Evolutionary conservation across 1,140 invertebrate species (phyloP).

Genomic region (Pinna nobilis): DNA sequence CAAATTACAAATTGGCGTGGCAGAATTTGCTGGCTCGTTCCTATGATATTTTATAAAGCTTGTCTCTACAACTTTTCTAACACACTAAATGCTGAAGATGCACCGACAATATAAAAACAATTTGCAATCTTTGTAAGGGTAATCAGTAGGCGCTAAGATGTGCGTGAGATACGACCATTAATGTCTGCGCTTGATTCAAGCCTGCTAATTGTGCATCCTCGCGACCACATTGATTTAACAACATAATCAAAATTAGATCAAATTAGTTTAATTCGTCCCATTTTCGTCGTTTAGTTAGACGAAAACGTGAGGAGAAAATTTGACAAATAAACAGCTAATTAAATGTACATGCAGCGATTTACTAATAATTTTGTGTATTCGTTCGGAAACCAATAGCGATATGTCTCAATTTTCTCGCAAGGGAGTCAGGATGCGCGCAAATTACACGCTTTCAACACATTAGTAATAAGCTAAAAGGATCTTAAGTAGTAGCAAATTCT

Average conservation of each 20-base stretch:
- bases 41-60: no score
- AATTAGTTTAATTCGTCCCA: conserved; percentile 24
- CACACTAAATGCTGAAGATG: no score
- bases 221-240: conserved; percentile 5
- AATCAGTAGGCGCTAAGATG: neutral
- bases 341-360: conserved; percentile 1
- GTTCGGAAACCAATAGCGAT: conserved; percentile 17
- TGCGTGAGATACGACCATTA: neutral
- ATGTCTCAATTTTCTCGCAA: conserved; percentile 11
- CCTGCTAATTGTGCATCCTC: conserved; percentile 10
- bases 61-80: no score
- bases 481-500: neutral
- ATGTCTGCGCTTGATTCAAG: conserved; percentile 2
- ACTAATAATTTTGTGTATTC: conserved; percentile 19
- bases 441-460: conserved; percentile 17
- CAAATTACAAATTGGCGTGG: no score
- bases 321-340: conserved; percentile 13
- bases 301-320: neutral
- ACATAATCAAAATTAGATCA: conserved; percentile 12
- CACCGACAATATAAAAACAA: no score
- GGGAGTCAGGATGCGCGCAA: conserved; percentile 11
- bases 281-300: conserved; percentile 14
- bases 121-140: neutral
- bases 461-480: conserved; percentile 20
- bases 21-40: no score